Evolutionary conservation across 2,797 vertebrate species (phyloP), one percentile per base, ranked within the genome.

Genomic region (Nannoperca obscura): DNA sequence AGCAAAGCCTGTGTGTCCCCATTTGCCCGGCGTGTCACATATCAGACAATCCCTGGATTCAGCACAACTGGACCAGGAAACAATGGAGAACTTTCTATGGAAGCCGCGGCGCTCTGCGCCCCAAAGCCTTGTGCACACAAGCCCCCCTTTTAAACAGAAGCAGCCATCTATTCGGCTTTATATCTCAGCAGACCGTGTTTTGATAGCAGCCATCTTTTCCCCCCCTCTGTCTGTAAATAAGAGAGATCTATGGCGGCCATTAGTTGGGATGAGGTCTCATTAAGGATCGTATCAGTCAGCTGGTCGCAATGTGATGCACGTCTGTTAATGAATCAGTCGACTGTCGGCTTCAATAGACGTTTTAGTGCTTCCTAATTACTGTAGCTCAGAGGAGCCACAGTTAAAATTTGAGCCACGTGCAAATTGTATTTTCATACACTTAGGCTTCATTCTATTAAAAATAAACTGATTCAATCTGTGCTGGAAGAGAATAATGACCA

Each of bases 71-170:
- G 67, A 85, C 82, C 67, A 54, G 74, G 52, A 85, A 87, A 95
- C 95, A 96, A 96, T 93, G 84, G 88, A 79, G 93, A 95, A 95
- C 92, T 83, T 95, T 95, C 94, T 92, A 89, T 92, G 89, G 91
- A 89, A 78, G 90, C 91, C 73, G 79, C 84, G 79, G 74, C 17
- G 57, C 61, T 88, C 71, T 83, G 85, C 50, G 76, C 69, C 83
- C 83, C 78, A 90, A 87, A 90, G 83, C 86, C 80, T 78, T 36
- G 40, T 24, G 44, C 83, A 80, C 84, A 84, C 78, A 80, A 78
- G 65, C 83, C 69, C 75, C 70, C 57, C 32, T 60, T 85, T 86
- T 84, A 70, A 74, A 92, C 81, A 82, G 52, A 77, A 76, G 74
- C 68, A 68, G 74, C 69, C 65, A 59, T 87, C 74, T 69, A 84